Base-by-base conservation (phyloP, 1,140 invertebrate genomes). In the Phthorimaea operculella region DNA sequence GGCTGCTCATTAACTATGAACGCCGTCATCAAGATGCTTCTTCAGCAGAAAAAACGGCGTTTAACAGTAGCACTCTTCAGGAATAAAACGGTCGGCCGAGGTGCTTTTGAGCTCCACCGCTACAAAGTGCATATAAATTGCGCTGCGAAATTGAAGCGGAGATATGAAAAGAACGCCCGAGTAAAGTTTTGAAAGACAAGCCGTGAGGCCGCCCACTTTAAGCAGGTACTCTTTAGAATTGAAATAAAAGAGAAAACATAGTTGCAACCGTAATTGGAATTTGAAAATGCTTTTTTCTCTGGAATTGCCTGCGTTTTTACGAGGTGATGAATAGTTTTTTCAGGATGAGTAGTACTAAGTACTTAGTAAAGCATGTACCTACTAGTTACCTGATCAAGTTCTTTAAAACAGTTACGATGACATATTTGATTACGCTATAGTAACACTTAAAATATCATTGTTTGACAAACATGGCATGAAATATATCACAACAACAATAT, bases 41-140 rank as follows among this genome's bases (percentile, higher is more conserved):
- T 79, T 79, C 69, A 73, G 70, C 55, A 70, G 71, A 78, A 83
- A 83, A 80, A 82, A 83, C 72, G 67, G 59, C 67, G 64, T 70
- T 79, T 74, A 78, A 70, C 68, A 80, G 78, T 73, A 68, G 77
- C 73, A 76, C 74, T 78, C 72, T 74, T 64, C 62, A 65, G 55
- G 70, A 79, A 74, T 78, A 78, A 83, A 76, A 68, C 69, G 59
- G 60, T 59, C 56, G 58, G 63, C 56, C 67, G 73, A 66, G 66
- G 67, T 70, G 76, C 80, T 82, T 79, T 76, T 71, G 79, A 56
- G 63, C 65, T 51, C 65, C 63, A 72, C 67, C 60, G 66, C 68
- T 64, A 76, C 79, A 82, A 82, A 84, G 81, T 81, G 81, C 81
- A 84, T 84, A 82, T 84, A 84, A 84, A 84, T 82, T 82, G 79